Evolutionary conservation across 1,140 invertebrate genomes (phyloP), one percentile per base, ranked within the genome.

Genomic region (Heliothis virescens): DNA sequence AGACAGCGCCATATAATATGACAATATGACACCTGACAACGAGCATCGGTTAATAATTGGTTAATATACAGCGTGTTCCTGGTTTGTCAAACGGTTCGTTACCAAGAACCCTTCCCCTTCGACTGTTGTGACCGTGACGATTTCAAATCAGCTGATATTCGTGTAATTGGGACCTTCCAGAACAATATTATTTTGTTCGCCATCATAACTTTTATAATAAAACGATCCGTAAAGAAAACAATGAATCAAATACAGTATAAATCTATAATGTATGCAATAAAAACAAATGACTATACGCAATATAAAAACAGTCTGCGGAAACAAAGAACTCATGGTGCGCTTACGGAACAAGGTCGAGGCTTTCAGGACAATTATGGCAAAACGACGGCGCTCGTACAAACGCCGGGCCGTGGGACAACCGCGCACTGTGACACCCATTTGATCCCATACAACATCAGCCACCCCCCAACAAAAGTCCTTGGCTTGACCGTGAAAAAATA

Each of bases 401-500:
- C 67, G 12, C 73, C 18, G 79, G 83, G 84, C 80, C 80, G 79
- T 82, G 79, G 84, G 76, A 74, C 50, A 69, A 63, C 41, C 18
- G 67, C 80, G 80, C 67, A 80, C 50, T 82, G 60, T 72, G 67
- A 76, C 80, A 50, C 62, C 77, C 29, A 79, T 76, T 83, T 82
- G 52, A 80, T 81, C 74, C 80, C 80, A 60, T 80, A 82, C 82
- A 83, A 83, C 85, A 84, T 80, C 79, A 63, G 76, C 77, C 69
- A 85, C 34, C 41, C 72, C n/a, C 55, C 82, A 71, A 63, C 48
- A 79, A 85, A 41, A 89, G 90, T 90, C 90, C 91, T 93, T 92
- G 90, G 86, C 86, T 86, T 93, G 91, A 92, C 90, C 91, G 89
- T 92, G 90, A 91, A 91, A 86, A 71, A 82, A 79, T 41, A 76